Conservation (phyloP, 2,797 vertebrate species). For the Mallotus villosus region DNA sequence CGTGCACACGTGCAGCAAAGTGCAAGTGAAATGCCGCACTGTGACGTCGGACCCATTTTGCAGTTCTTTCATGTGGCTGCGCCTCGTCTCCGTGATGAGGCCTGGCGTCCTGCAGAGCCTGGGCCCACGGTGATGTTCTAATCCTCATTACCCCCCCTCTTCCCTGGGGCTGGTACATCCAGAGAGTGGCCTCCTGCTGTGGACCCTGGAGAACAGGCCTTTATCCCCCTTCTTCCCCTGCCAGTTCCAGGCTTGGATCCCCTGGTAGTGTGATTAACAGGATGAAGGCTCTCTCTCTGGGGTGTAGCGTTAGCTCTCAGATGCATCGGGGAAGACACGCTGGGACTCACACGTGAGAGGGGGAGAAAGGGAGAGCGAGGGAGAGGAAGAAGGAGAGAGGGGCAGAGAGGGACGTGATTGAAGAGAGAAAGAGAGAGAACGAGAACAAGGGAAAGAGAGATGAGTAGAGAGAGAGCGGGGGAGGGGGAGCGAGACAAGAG, state of each 20-base stretch:
- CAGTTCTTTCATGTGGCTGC: conserved; percentile 4
- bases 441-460: conserved; percentile 9
- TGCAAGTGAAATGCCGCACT: too few species aligned
- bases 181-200: conserved; percentile 2
- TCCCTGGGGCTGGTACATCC: conserved; percentile 1
- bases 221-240: not conserved
- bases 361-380: not conserved
- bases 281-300: conserved; percentile 1
- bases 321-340: not conserved
- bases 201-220: conserved; percentile 6
- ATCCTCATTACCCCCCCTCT: conserved; percentile 1
- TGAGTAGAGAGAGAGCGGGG: not conserved
- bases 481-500: not conserved
- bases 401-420: too few species aligned
- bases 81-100: not conserved
- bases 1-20: too few species aligned
- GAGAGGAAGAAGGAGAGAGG: conserved; percentile 1
- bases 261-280: not conserved
- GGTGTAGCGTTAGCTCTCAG: not conserved
- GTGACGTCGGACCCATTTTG: not conserved
- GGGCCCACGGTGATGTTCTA: conserved; percentile 4
- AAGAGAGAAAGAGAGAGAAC: not conserved
- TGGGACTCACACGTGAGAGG: too few species aligned
- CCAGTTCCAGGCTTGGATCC: not conserved
- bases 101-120: conserved; percentile 9